Percentiles rank a stretch among this genome's conserved stretches.
Conservation (phyloP, 2,113 vertebrate species). For the Callocephalon fimbriatum region DNA sequence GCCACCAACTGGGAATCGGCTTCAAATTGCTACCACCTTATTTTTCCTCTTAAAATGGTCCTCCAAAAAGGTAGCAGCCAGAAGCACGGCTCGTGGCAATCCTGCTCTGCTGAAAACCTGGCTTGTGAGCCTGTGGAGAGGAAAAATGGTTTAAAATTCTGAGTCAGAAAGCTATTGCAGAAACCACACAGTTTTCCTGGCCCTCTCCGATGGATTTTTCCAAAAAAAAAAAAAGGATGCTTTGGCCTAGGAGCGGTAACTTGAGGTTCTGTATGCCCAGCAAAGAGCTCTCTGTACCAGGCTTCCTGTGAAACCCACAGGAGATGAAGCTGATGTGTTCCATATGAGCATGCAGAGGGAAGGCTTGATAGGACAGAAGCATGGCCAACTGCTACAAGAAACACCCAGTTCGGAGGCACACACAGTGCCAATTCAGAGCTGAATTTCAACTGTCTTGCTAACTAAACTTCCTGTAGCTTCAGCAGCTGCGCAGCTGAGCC, state of each 20-base stretch:
- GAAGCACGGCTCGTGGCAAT: not conserved
- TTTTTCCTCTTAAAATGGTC: not conserved
- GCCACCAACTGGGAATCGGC: slow-evolving; percentile 2
- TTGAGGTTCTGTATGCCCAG: not conserved
- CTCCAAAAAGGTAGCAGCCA: not conserved
- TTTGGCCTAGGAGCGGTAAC: not conserved
- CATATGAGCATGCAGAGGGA: fast-evolving
- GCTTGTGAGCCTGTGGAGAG: not conserved
- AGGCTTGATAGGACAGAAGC: not conserved
- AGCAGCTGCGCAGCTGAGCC: not conserved
- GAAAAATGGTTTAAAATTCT: not conserved
- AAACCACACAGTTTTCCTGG: slow-evolving; percentile 44
- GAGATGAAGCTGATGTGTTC: not conserved
- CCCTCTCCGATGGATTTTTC: not conserved
- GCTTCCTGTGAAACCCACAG: not conserved
- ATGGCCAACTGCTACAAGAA: not conserved
- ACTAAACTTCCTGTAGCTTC: not conserved
- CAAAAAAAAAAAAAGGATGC: not conserved
- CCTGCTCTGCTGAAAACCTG: not conserved
- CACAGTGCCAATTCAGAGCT: not conserved
- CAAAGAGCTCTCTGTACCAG: not conserved
- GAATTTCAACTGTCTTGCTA: not conserved
- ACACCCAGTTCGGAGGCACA: not conserved
- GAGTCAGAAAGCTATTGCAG: slow-evolving; percentile 1
- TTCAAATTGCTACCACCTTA: not conserved